Evolutionary conservation across 2,888 invertebrate genomes (phyloP).

Genomic region (Prionchulus punctatus): DNA sequence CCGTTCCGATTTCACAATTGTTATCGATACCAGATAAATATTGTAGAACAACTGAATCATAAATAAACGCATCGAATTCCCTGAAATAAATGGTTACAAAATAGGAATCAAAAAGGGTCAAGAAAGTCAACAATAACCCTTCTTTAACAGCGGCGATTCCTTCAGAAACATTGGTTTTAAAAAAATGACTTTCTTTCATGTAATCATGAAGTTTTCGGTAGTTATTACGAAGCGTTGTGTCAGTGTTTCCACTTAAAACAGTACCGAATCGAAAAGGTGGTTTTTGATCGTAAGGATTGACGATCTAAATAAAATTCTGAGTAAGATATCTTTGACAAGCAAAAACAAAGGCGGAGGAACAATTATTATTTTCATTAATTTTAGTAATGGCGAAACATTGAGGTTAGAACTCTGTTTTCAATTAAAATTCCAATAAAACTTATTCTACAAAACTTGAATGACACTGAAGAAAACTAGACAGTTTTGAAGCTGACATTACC

Average conservation of each 20-base stretch:
- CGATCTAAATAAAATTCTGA: neutral
- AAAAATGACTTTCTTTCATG: conserved; percentile 43
- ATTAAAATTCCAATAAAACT: no score
- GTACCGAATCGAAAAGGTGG: conserved; percentile 69
- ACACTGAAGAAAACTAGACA: no score
- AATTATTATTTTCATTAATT: no score
- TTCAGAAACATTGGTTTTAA: neutral
- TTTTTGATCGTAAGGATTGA: neutral
- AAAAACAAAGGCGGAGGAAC: neutral
- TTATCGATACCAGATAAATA: conserved; percentile 87
- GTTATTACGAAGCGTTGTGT: conserved; percentile 66
- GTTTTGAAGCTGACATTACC: no score
- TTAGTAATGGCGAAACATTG: no score
- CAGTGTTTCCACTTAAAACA: conserved; percentile 87
- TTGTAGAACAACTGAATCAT: conserved; percentile 93
- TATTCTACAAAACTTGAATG: no score
- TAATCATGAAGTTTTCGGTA: conserved; percentile 71
- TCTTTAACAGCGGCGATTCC: neutral
- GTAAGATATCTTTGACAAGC: neutral
- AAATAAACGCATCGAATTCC: conserved; percentile 88
- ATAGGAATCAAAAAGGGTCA: no score
- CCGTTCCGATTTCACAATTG: conserved; percentile 76
- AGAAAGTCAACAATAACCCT: neutral
- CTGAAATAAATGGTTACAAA: no score
- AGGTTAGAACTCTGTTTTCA: no score